A percentile compares a stretch with the other conserved stretches of the same genome.
These are phyloP conservation scores for Mesorhabditis spiculigera DNA, from an alignment of 2,888 invertebrate genomes.

Conservation along the genomic window DNA sequence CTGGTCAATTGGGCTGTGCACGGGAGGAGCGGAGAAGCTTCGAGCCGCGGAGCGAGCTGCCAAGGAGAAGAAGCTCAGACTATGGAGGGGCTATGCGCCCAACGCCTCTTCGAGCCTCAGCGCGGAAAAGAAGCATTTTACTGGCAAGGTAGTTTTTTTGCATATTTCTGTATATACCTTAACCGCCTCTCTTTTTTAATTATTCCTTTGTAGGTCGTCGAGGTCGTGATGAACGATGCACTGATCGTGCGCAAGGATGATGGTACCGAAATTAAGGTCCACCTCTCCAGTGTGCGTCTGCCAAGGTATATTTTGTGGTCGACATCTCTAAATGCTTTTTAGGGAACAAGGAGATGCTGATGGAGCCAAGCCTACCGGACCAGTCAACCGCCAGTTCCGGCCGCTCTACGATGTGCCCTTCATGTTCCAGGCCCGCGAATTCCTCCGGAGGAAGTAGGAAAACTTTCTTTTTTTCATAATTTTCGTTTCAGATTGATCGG, in stretches of 20 bases:
- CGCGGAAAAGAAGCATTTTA: slow-evolving; percentile 41
- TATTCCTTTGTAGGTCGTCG: slow-evolving; percentile 63
- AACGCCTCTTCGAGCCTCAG: slow-evolving; percentile 31
- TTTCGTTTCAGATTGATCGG: slow-evolving; percentile 72
- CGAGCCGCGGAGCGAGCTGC: slow-evolving; percentile 79
- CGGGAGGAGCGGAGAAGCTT: slow-evolving; percentile 77
- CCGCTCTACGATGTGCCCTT: slow-evolving; percentile 96
- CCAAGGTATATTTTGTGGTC: slow-evolving; percentile 70
- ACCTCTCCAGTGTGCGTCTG: slow-evolving; percentile 89
- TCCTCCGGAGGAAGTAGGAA: slow-evolving; percentile 74
- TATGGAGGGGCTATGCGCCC: slow-evolving; percentile 88
- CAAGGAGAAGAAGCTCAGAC: slow-evolving; percentile 78
- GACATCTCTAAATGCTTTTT: not conserved
- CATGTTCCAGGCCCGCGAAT: slow-evolving; percentile 97
- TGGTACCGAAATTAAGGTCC: slow-evolving; percentile 81
- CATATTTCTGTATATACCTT: not conserved
- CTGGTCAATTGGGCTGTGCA: slow-evolving; percentile 82
- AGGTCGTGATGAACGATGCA: slow-evolving; percentile 90
- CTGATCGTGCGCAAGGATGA: slow-evolving; percentile 78
- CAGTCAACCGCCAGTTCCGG: slow-evolving; percentile 60
- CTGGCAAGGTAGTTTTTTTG: slow-evolving; percentile 29
- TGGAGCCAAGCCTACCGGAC: slow-evolving; percentile 19
- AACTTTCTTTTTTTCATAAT: not conserved
- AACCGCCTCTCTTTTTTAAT: not conserved
- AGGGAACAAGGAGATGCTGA: slow-evolving; percentile 26